Percentiles rank a stretch among this genome's conserved stretches.
Evolutionary conservation across 35 echinoderm and acorn worm species (phyloP).

Genomic region (Acanthaster planci): DNA sequence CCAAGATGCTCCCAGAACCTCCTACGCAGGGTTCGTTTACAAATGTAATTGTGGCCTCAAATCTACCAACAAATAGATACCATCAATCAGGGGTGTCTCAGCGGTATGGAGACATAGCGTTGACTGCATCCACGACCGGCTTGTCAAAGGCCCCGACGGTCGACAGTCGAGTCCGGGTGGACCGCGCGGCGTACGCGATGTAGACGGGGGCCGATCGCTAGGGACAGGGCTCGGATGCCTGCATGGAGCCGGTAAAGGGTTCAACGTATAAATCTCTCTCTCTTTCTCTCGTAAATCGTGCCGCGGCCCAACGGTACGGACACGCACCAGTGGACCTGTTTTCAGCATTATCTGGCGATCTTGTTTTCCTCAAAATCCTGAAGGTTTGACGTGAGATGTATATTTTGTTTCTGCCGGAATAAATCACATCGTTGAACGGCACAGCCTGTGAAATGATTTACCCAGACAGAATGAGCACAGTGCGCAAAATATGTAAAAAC

Average conservation of each 20-base stretch:
- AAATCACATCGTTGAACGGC: background rate
- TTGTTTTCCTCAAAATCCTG: background rate
- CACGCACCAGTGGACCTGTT: slow-evolving; percentile 7
- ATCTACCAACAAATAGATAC: slow-evolving; percentile 23
- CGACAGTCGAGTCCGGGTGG: background rate
- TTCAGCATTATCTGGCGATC: background rate
- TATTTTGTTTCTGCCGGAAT: background rate
- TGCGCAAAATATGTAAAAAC: too few relatives aligned
- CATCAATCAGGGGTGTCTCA: slow-evolving; percentile 9
- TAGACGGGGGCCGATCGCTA: background rate
- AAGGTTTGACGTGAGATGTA: slow-evolving; percentile 19
- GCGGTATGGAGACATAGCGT: background rate
- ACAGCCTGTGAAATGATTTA: background rate
- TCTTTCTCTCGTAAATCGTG: background rate
- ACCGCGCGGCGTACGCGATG: background rate
- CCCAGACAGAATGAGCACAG: background rate
- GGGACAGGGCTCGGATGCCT: background rate
- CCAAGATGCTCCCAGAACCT: too few relatives aligned
- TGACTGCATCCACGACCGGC: background rate
- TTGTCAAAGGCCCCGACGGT: background rate
- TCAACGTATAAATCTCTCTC: background rate
- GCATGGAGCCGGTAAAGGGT: background rate
- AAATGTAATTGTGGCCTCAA: background rate
- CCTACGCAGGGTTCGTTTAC: too few relatives aligned
- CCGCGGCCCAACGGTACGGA: background rate